Percentiles rank a stretch among this genome's conserved stretches.
These are phyloP conservation scores for Minunthozetes semirufus DNA, from an alignment of 2,888 invertebrate species.

Conservation along the genomic window DNA sequence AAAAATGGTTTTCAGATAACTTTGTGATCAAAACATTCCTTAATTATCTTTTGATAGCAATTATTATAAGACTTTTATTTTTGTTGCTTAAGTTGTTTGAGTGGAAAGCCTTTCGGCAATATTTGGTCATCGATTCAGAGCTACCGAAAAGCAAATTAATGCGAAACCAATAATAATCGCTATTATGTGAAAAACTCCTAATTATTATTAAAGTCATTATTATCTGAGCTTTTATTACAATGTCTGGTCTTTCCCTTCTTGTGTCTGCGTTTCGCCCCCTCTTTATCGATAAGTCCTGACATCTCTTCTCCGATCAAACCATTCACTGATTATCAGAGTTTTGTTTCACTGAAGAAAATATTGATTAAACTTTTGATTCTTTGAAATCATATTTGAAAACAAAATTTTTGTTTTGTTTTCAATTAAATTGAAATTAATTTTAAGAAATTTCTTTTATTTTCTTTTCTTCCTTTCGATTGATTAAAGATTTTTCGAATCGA, in stretches of 20 bases:
- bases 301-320: not conserved
- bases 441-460: no score
- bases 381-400: no score
- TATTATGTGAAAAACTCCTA: not conserved
- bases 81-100: not conserved
- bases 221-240: not conserved
- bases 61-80: not conserved
- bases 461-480: no score
- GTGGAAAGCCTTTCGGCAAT: not conserved
- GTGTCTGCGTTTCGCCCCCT: not conserved
- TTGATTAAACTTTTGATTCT: no score
- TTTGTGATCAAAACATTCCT: not conserved
- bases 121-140: not conserved
- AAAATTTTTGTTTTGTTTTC: no score
- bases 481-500: no score
- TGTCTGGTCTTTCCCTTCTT: no score
- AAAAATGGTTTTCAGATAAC: not conserved
- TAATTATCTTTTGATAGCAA: slow-evolving; percentile 18
- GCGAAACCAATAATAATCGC: not conserved
- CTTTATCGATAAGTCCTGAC: not conserved
- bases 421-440: no score
- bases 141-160: slow-evolving; percentile 1
- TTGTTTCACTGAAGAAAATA: no score
- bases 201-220: slow-evolving; percentile 14
- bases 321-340: no score